phyloP scores from a whole-genome alignment of 2,888 invertebrate species.

The Ophion slaviceki region DNA sequence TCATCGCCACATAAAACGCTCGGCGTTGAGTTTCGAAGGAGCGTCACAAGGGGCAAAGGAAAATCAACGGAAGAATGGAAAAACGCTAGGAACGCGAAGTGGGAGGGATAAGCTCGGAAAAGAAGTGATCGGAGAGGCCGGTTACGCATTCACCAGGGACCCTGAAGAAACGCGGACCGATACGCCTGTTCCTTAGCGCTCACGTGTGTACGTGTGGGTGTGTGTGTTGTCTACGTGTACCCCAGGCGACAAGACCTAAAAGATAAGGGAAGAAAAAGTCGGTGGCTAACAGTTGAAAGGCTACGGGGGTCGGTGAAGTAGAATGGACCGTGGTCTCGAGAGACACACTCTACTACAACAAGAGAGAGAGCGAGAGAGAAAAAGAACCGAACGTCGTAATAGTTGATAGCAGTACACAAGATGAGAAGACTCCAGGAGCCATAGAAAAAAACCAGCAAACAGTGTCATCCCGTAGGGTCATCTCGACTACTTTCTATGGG shows the following conservation, averaged over 20 bases:
- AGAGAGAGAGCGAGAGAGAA: too few species aligned
- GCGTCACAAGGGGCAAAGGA: conserved; percentile 12
- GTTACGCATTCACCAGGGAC: conserved; percentile 66
- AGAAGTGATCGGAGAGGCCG: conserved; percentile 60
- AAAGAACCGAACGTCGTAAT: conserved; percentile 63
- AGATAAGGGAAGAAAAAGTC: conserved; percentile 67
- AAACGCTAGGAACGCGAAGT: conserved; percentile 11
- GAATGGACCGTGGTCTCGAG: conserved; percentile 51
- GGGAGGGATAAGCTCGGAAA: conserved; percentile 43
- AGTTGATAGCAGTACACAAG: conserved; percentile 48
- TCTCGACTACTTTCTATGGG: conserved; percentile 3
- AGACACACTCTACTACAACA: conserved; percentile 51
- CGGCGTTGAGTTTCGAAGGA: neutral
- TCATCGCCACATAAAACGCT: too few species aligned
- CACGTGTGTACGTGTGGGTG: neutral
- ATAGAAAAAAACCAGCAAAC: conserved; percentile 58
- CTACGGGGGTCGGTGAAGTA: neutral
- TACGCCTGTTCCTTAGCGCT: neutral
- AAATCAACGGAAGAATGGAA: conserved; percentile 16
- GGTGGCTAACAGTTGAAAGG: conserved; percentile 45
- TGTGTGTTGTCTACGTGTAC: neutral
- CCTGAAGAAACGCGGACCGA: conserved; percentile 68
- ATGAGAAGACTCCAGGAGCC: conserved; percentile 38
- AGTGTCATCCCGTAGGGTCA: conserved; percentile 57
- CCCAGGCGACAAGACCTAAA: conserved; percentile 60